A percentile compares a stretch with the other conserved stretches of the same genome.
Evolutionary conservation across 2,888 invertebrate species (phyloP).

Genomic region (Bembecia ichneumoniformis): DNA sequence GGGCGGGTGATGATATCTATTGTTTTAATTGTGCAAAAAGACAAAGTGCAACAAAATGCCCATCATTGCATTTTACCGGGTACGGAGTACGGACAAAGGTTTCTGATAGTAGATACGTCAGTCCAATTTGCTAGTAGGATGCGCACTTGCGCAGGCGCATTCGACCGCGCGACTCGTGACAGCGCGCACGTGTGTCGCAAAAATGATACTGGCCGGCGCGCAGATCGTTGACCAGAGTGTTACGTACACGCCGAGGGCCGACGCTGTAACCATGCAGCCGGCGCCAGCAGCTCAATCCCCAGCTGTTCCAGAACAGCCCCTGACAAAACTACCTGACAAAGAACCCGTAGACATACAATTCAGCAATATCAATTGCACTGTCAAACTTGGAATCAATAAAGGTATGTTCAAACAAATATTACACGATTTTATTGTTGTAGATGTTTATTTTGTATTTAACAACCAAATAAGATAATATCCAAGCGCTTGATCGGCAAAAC

Average conservation of each 20-base stretch:
- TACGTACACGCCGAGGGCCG: constrained; percentile 5
- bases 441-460: too few species aligned
- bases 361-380: constrained; percentile 80
- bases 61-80: too few species aligned
- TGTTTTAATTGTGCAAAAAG: too few species aligned
- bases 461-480: too few species aligned
- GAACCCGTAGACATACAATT: constrained; percentile 81
- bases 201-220: constrained; percentile 64
- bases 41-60: too few species aligned
- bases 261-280: constrained; percentile 4
- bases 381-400: constrained; percentile 80
- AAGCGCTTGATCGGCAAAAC: too few species aligned
- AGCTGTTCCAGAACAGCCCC: constrained; percentile 16
- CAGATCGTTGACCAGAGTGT: constrained; percentile 38
- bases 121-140: constrained; percentile 1
- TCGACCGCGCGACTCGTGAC: constrained; percentile 31
- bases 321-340: constrained; percentile 33
- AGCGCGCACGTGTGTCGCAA: constrained; percentile 35
- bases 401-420: constrained; percentile 57
- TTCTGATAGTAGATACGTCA: background rate
- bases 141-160: constrained; percentile 46
- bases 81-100: background rate
- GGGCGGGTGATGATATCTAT: too few species aligned
- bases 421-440: too few species aligned
- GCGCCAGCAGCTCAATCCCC: constrained; percentile 4